phyloP scores from a whole-genome alignment of 2,797 vertebrate genomes.

The Bothrops alternatus region DNA sequence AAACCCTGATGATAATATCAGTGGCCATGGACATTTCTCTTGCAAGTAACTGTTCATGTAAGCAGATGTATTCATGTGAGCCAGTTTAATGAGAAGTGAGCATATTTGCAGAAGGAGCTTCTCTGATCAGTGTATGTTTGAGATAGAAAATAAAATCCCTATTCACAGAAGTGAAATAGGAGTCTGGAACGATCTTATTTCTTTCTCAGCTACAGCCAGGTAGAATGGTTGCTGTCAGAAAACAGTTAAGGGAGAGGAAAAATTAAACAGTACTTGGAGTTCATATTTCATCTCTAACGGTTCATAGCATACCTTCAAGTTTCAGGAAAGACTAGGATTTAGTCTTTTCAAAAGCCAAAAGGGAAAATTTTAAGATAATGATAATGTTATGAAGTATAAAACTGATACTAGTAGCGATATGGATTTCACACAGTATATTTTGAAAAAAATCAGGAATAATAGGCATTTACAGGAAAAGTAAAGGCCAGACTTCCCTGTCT shows the following conservation, averaged over 20 bases:
- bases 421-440: background rate
- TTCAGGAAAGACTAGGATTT: background rate
- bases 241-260: background rate
- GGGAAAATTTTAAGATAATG: background rate
- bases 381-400: background rate
- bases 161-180: background rate
- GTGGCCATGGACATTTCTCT: background rate
- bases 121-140: conserved; percentile 4
- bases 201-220: background rate
- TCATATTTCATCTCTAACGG: background rate
- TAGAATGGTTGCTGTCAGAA: background rate
- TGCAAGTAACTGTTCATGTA: conserved; percentile 6
- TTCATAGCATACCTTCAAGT: too few relatives aligned
- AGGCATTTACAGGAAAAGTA: background rate
- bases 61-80: conserved; percentile 2
- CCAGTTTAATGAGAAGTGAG: background rate
- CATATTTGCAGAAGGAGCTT: background rate
- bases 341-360: background rate
- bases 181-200: background rate
- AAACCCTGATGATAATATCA: background rate
- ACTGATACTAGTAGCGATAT: background rate
- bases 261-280: background rate
- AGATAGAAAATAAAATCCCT: background rate
- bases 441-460: background rate
- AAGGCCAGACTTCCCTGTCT: background rate